A percentile compares a stretch with the other conserved stretches of the same genome.
These are phyloP conservation scores for Mionectes olivaceus DNA, from an alignment of 2,797 vertebrate species.

Conservation along the genomic window DNA sequence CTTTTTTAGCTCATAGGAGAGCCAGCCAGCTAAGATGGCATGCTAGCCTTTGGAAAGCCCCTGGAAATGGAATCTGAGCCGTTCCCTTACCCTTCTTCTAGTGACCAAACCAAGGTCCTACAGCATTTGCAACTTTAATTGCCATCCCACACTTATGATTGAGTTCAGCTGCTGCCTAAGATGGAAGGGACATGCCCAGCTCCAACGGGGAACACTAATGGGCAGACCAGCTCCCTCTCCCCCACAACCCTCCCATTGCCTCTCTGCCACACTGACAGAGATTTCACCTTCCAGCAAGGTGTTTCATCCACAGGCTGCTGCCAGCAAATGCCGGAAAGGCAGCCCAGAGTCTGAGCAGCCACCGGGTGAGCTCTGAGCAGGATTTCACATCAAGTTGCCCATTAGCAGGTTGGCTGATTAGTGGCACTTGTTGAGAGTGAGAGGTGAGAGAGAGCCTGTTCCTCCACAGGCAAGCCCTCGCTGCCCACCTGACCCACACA, in stretches of 20 bases:
- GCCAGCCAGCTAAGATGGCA: neutral
- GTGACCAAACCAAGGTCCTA: neutral
- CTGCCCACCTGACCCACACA: neutral
- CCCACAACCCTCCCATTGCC: neutral
- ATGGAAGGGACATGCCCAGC: neutral
- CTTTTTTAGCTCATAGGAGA: neutral
- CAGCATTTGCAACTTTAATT: neutral
- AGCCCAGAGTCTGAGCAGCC: neutral
- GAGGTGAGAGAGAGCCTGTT: neutral
- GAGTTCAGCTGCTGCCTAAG: neutral
- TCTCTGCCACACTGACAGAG: neutral
- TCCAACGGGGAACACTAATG: neutral
- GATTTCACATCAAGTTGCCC: neutral
- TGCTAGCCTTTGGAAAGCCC: neutral
- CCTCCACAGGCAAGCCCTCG: neutral
- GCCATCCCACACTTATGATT: rapidly evolving
- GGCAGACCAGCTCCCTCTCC: neutral
- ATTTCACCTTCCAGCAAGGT: neutral
- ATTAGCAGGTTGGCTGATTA: neutral
- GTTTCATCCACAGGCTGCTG: neutral
- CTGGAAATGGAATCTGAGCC: neutral
- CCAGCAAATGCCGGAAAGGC: neutral
- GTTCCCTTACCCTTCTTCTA: neutral
- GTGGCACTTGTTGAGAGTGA: neutral
- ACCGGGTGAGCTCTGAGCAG: neutral